Percentiles rank a stretch among this genome's conserved stretches.
phyloP scores from a whole-genome alignment of 2,888 invertebrate species.

The Cylindroiulus punctatus region DNA sequence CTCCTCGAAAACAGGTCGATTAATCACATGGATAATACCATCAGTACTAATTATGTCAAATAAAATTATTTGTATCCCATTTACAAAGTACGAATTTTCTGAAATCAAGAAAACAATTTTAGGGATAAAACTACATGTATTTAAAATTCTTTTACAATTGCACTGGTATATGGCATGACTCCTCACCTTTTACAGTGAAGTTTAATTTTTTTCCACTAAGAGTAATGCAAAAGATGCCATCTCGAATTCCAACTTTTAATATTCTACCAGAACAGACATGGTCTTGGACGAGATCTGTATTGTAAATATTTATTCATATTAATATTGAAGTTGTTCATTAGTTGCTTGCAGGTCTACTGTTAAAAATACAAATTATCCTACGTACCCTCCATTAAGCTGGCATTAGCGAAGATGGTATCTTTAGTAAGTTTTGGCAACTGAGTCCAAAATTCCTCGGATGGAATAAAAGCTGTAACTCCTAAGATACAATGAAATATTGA shows the following conservation, averaged over 20 bases:
- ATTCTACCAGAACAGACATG: slow-evolving; percentile 47
- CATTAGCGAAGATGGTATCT: slow-evolving; percentile 1
- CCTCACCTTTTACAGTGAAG: slow-evolving; percentile 44
- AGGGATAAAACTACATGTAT: background rate
- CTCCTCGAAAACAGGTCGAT: slow-evolving; percentile 24
- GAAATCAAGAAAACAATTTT: slow-evolving; percentile 5
- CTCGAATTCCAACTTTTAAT: slow-evolving; percentile 49
- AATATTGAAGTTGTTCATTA: background rate
- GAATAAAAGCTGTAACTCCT: slow-evolving; percentile 53
- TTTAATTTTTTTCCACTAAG: slow-evolving; percentile 50
- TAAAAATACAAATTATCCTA: background rate
- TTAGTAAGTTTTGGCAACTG: background rate
- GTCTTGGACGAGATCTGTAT: slow-evolving; percentile 42
- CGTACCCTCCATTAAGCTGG: slow-evolving; percentile 47
- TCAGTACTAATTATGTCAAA: slow-evolving; percentile 50
- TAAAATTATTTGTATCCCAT: slow-evolving; percentile 29
- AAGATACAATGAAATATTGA: background rate
- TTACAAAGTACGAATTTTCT: slow-evolving; percentile 37
- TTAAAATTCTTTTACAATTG: background rate
- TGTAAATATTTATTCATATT: background rate
- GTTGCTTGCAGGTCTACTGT: background rate
- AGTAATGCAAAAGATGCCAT: slow-evolving; percentile 48
- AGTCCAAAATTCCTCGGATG: slow-evolving; percentile 52
- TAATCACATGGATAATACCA: slow-evolving; percentile 52
- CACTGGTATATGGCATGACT: background rate